Percentiles rank a stretch among this genome's conserved stretches.
Evolutionary conservation across 2,888 invertebrate genomes (phyloP).

Genomic region (Diarsia brunnea): DNA sequence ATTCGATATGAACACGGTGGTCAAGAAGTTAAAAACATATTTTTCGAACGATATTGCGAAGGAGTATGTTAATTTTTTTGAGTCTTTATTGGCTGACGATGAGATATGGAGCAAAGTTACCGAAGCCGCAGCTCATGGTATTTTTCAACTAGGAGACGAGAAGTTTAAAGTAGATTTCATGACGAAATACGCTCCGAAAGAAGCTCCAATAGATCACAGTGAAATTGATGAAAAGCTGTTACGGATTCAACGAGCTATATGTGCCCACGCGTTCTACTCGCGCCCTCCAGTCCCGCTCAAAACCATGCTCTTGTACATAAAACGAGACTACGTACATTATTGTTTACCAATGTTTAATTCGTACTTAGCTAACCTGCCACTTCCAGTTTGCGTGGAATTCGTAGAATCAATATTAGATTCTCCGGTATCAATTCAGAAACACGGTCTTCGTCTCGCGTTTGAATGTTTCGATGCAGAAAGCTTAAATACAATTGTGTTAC

Average conservation of each 20-base stretch:
- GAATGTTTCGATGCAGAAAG: conserved; percentile 71
- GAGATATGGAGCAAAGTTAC: conserved; percentile 23
- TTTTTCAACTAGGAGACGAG: conserved; percentile 73
- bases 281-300: conserved; percentile 76
- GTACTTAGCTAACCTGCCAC: conserved; percentile 73
- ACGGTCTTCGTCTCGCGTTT: conserved; percentile 78
- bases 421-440: conserved; percentile 79
- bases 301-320: conserved; percentile 70
- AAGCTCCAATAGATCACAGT: conserved; percentile 68
- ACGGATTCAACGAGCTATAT: conserved; percentile 75
- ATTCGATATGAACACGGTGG: conserved; percentile 66
- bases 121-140: conserved; percentile 65
- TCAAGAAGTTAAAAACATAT: conserved; percentile 77
- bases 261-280: conserved; percentile 72
- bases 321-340: conserved; percentile 76
- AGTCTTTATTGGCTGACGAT: conserved; percentile 53
- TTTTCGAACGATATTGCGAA: conserved; percentile 75
- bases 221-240: conserved; percentile 62
- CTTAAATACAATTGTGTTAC: conserved; percentile 67
- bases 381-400: conserved; percentile 69
- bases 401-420: conserved; percentile 72
- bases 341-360: conserved; percentile 76
- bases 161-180: conserved; percentile 70
- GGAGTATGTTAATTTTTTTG: conserved; percentile 69
- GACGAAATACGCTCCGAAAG: conserved; percentile 70